Percentiles rank a stretch among this genome's conserved stretches.
phyloP scores from a whole-genome alignment of 2,797 vertebrate genomes.

The Poecilia velifera region DNA sequence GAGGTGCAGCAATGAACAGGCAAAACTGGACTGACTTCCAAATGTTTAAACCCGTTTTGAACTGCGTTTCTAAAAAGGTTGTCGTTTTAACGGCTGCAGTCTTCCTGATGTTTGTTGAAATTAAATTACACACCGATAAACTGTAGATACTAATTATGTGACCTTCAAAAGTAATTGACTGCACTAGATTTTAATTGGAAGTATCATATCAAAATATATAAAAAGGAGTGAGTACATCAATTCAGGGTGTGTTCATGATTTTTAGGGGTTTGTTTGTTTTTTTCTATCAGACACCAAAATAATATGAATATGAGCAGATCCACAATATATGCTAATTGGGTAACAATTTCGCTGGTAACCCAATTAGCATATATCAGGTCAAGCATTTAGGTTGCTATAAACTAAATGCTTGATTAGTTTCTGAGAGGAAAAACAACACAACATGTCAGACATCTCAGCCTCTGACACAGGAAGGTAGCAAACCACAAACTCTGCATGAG shows the following conservation, averaged over 20 bases:
- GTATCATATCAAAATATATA: not conserved
- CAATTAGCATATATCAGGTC: conserved; percentile 1
- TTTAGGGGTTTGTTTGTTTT: not conserved
- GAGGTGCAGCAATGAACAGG: not conserved
- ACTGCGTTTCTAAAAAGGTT: not conserved
- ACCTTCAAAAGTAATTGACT: not conserved
- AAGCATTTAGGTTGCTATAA: not conserved
- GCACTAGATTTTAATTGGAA: not conserved
- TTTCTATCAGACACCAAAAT: not conserved
- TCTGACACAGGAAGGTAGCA: conserved; percentile 61
- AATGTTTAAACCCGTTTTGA: not conserved
- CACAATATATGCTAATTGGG: no score
- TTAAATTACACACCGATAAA: no score
- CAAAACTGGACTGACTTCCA: not conserved
- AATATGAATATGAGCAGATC: not conserved
- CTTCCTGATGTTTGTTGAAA: not conserved
- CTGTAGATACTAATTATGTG: not conserved
- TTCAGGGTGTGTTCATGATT: not conserved
- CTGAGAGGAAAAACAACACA: not conserved
- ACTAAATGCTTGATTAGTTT: not conserved
- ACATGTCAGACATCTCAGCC: conserved; percentile 35
- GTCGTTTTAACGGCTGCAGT: no score
- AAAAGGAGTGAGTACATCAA: not conserved
- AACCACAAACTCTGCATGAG: conserved; percentile 60
- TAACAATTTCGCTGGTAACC: not conserved